phyloP scores from a whole-genome alignment of 30 jellyfish, hydroid and myxozoan genomes.

The Clytia hemisphaerica region DNA sequence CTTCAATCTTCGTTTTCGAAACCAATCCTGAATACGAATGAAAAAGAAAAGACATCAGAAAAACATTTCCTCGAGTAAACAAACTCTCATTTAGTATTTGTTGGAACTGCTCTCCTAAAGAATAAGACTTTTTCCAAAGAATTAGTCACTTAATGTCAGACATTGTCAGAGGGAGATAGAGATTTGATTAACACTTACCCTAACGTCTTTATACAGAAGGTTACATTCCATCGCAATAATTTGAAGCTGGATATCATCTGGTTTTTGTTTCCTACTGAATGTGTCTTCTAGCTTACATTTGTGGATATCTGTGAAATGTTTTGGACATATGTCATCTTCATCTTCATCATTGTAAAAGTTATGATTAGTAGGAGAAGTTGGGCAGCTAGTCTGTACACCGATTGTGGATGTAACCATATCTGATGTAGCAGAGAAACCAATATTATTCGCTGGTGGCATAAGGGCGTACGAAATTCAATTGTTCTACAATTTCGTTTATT shows the following conservation, averaged over 20 bases:
- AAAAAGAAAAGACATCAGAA: neutral
- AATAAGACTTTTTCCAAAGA: too few relatives aligned
- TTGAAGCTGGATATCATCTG: constrained; percentile 59
- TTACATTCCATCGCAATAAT: constrained; percentile 80
- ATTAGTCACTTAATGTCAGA: too few relatives aligned
- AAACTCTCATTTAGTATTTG: too few relatives aligned
- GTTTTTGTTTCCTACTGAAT: constrained; percentile 42
- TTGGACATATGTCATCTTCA: constrained; percentile 57
- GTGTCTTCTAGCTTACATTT: constrained; percentile 63
- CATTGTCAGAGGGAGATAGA: too few relatives aligned
- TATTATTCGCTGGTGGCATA: too few relatives aligned
- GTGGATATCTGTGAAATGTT: constrained; percentile 60
- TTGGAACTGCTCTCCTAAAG: neutral
- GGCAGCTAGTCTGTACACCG: constrained; percentile 73
- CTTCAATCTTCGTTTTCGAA: constrained; percentile 40
- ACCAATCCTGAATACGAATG: constrained; percentile 50
- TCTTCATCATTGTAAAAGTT: neutral
- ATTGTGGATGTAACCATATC: constrained; percentile 48
- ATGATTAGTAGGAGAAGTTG: constrained; percentile 24
- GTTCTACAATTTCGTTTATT: too few relatives aligned
- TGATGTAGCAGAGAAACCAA: too few relatives aligned
- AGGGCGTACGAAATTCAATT: too few relatives aligned
- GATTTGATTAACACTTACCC: constrained; percentile 40
- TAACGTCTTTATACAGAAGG: constrained; percentile 53
- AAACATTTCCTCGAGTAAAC: neutral